These are phyloP conservation scores for Actinopyga echinites DNA, from an alignment of 53 echinoderm and acorn worm genomes.

Conservation along the genomic window DNA sequence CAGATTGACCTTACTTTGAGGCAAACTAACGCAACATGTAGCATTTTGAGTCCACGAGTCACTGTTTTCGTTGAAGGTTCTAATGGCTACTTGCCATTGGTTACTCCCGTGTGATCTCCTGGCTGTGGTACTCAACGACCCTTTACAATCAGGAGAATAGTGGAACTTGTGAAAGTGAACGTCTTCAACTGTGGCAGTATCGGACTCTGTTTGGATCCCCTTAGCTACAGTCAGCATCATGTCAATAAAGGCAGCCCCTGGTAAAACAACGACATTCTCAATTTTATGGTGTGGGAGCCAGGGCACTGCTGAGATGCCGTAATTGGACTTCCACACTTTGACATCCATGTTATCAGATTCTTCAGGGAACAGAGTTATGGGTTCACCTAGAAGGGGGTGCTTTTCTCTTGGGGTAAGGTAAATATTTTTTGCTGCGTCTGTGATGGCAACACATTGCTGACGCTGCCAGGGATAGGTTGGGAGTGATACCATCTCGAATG, in stretches of 20 bases:
- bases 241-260: conserved; percentile 74
- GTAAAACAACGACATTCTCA: conserved; percentile 61
- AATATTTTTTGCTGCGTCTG: neutral
- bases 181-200: neutral
- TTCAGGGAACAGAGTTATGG: neutral
- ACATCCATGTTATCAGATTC: neutral
- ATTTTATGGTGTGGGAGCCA: conserved; percentile 74
- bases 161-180: conserved; percentile 63
- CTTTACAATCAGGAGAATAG: conserved; percentile 53
- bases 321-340: conserved; percentile 55
- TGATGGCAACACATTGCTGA: conserved; percentile 33
- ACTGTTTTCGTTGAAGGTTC: neutral
- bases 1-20: no score
- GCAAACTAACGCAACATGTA: neutral
- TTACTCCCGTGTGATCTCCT: neutral
- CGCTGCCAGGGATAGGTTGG: conserved; percentile 83
- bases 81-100: neutral
- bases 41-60: neutral
- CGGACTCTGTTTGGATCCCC: neutral
- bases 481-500: conserved; percentile 35
- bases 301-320: conserved; percentile 46
- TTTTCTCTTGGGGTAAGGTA: neutral
- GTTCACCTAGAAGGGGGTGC: conserved; percentile 8
- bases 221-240: conserved; percentile 56
- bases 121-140: conserved; percentile 50